Percentiles rank a stretch among this genome's conserved stretches.
phyloP scores from a whole-genome alignment of 1,140 invertebrate species.

The Mesaphorura yosii region DNA sequence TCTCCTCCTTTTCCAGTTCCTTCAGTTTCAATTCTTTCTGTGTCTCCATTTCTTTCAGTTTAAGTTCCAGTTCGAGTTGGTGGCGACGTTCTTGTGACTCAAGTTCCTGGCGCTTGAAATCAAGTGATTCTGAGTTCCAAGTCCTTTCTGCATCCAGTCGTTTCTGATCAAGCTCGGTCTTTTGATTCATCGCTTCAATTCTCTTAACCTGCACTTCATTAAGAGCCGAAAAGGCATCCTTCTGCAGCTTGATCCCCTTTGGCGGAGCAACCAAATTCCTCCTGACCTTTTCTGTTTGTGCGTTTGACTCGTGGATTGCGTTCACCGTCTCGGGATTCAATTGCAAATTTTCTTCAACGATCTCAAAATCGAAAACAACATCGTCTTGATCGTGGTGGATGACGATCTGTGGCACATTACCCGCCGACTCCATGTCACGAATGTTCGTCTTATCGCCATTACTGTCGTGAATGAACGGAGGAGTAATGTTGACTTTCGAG shows the following conservation, averaged over 20 bases:
- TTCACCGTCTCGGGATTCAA: not conserved
- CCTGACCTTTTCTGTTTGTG: not conserved
- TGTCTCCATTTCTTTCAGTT: not conserved
- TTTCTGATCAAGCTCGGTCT: constrained; percentile 1
- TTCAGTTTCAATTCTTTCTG: not conserved
- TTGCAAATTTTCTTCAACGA: not conserved
- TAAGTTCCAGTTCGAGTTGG: not conserved
- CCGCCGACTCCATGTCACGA: not conserved
- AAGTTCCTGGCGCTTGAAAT: not conserved
- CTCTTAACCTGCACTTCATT: not conserved
- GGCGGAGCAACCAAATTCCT: not conserved
- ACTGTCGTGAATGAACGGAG: not conserved
- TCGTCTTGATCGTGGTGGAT: not conserved
- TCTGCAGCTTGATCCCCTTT: not conserved
- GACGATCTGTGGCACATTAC: not conserved
- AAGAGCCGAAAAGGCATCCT: not conserved
- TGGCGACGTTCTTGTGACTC: not conserved
- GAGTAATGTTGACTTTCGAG: constrained; percentile 1
- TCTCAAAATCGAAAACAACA: not conserved
- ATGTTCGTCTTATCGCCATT: not conserved
- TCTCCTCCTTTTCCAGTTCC: not conserved
- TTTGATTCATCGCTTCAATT: not conserved
- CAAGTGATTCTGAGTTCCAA: not conserved
- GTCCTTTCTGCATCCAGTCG: not conserved
- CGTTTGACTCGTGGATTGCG: not conserved